A percentile compares a stretch with the other conserved stretches of the same genome.
These are phyloP conservation scores for Subacronicta megacephala DNA, from an alignment of 2,888 invertebrate genomes.

Conservation along the genomic window DNA sequence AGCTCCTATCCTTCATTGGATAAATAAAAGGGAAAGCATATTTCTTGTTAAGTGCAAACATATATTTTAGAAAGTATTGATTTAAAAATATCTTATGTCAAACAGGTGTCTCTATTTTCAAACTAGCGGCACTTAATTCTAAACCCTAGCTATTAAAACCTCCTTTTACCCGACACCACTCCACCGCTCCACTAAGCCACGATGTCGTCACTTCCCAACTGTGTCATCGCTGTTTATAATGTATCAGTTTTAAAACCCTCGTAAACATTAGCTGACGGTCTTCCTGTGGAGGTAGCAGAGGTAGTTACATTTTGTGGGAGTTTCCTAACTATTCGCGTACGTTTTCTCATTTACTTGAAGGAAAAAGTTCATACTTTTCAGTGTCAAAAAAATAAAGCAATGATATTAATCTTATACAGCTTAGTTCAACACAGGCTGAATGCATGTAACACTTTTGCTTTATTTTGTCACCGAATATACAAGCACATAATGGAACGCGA, in stretches of 20 bases:
- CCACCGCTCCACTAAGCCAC: constrained; percentile 41
- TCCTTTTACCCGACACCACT: constrained; percentile 41
- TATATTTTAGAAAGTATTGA: no score
- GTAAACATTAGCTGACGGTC: constrained; percentile 53
- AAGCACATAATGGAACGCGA: no score
- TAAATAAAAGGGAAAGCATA: no score
- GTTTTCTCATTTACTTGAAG: constrained; percentile 21
- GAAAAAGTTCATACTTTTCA: constrained; percentile 3
- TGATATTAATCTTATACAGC: background rate
- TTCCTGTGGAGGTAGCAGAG: constrained; percentile 33
- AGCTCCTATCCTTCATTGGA: no score
- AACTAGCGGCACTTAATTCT: constrained; percentile 10
- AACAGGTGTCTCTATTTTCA: constrained; percentile 7
- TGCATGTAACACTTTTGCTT: background rate
- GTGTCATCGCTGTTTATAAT: constrained; percentile 59
- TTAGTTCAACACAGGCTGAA: background rate
- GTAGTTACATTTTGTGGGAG: constrained; percentile 49
- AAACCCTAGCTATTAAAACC: constrained; percentile 36
- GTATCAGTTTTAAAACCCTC: constrained; percentile 61
- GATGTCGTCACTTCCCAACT: constrained; percentile 53
- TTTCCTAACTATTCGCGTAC: constrained; percentile 41
- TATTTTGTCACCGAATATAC: background rate
- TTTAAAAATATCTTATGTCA: background rate
- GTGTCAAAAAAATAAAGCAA: background rate
- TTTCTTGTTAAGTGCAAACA: no score